Evolutionary conservation across 2,113 vertebrate genomes (phyloP).

Genomic region (Callaeas wilsoni): DNA sequence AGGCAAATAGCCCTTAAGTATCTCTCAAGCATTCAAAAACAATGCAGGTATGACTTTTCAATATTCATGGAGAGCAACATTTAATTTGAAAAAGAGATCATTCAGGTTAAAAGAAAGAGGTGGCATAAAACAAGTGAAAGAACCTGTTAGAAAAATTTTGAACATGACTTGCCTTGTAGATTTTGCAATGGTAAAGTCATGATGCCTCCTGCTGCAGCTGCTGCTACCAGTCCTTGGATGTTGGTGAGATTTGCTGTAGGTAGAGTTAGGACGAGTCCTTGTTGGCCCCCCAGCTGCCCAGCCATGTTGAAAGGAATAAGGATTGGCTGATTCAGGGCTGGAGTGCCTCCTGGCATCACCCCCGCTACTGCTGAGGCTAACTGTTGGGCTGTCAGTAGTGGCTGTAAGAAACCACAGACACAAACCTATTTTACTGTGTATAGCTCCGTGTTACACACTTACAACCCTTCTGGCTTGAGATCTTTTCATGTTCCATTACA

Average conservation of each 20-base stretch:
- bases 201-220: constrained; percentile 95
- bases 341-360: constrained; percentile 90
- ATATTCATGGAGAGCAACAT: not conserved
- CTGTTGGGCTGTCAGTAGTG: constrained; percentile 93
- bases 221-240: constrained; percentile 96
- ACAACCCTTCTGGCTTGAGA: not conserved
- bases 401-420: constrained; percentile 75
- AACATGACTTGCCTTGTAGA: constrained; percentile 87
- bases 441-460: not conserved
- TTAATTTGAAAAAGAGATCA: not conserved
- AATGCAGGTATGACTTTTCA: not conserved
- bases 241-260: constrained; percentile 91
- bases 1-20: not conserved
- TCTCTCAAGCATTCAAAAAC: not conserved
- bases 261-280: constrained; percentile 96
- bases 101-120: not conserved
- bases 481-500: rapidly evolving
- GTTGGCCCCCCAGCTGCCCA: constrained; percentile 93
- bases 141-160: not conserved
- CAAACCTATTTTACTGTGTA: not conserved
- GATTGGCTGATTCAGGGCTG: constrained; percentile 93
- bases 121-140: not conserved
- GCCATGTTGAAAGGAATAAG: constrained; percentile 98
- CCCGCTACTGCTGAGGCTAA: constrained; percentile 90
- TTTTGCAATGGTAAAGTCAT: constrained; percentile 99